Evolutionary conservation across 1,140 invertebrate species (phyloP).

Genomic region (Saccostrea echinata): DNA sequence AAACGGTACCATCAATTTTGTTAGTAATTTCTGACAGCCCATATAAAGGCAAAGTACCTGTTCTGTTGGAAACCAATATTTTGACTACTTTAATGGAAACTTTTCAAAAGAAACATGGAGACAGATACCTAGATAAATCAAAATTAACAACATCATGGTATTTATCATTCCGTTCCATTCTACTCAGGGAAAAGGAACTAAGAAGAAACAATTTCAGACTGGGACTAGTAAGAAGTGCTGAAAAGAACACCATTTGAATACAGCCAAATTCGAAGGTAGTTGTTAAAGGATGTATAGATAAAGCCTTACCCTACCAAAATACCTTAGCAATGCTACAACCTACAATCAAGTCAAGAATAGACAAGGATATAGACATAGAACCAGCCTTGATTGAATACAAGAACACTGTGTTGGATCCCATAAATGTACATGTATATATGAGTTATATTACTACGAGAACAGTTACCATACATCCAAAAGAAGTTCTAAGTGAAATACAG

Average conservation of each 20-base stretch:
- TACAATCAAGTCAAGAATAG: neutral
- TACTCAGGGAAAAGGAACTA: conserved; percentile 27
- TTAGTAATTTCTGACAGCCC: neutral
- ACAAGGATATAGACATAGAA: neutral
- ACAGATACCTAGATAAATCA: conserved; percentile 1
- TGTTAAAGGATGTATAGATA: conserved; percentile 6
- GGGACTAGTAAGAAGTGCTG: neutral
- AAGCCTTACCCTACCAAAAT: neutral
- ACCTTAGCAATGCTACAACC: conserved; percentile 20
- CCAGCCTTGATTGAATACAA: conserved; percentile 15
- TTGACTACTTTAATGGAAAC: neutral
- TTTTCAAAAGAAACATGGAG: conserved; percentile 12
- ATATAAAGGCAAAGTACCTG: conserved; percentile 5
- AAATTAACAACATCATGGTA: conserved; percentile 40
- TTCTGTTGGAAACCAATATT: conserved; percentile 43
- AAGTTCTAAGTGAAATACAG: conserved; percentile 35
- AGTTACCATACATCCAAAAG: conserved; percentile 7
- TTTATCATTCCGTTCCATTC: conserved; percentile 24
- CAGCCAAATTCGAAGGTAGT: neutral
- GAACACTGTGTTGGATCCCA: neutral
- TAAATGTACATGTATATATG: neutral
- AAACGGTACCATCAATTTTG: neutral
- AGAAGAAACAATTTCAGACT: neutral
- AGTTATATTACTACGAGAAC: conserved; percentile 27
- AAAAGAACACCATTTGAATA: neutral